A percentile compares a stretch with the other conserved stretches of the same genome.
Evolutionary conservation across 2,888 invertebrate species (phyloP).

Genomic region (Alloscopus bannaensis): DNA sequence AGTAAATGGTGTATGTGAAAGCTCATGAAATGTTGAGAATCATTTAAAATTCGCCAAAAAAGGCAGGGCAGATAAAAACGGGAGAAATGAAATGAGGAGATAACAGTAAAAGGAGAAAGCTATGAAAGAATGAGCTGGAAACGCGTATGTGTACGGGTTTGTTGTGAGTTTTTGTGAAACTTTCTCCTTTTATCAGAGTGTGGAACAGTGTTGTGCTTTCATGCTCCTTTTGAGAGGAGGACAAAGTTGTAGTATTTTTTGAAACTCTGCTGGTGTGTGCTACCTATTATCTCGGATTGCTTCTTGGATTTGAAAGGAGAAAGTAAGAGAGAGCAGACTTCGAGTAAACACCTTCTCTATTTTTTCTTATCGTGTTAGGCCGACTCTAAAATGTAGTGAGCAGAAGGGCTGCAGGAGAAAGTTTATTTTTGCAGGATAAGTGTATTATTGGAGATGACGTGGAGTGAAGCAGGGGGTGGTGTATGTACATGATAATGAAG

Average conservation of each 20-base stretch:
- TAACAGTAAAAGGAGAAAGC: not conserved
- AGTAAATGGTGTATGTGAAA: constrained; percentile 12
- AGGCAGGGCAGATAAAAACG: constrained; percentile 8
- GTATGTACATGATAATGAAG: too few species aligned
- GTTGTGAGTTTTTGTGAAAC: not conserved
- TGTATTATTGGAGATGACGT: not conserved
- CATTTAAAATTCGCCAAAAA: constrained; percentile 44
- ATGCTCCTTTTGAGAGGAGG: not conserved
- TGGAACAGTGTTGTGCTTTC: not conserved
- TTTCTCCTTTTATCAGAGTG: too few species aligned
- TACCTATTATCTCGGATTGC: too few species aligned
- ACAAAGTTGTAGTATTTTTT: not conserved
- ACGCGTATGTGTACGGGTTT: not conserved
- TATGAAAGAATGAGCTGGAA: not conserved
- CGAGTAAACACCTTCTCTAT: not conserved
- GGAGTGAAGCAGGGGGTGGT: too few species aligned
- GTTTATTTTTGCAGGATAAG: not conserved
- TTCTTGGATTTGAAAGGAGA: too few species aligned
- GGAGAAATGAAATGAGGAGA: constrained; percentile 4
- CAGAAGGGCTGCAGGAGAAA: not conserved
- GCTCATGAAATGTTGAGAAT: constrained; percentile 30
- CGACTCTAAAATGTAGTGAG: not conserved
- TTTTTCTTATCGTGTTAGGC: not conserved
- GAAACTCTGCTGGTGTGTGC: too few species aligned
- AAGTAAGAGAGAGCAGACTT: too few species aligned